Conservation (phyloP, 2,797 vertebrate genomes). For the Alca torda region DNA sequence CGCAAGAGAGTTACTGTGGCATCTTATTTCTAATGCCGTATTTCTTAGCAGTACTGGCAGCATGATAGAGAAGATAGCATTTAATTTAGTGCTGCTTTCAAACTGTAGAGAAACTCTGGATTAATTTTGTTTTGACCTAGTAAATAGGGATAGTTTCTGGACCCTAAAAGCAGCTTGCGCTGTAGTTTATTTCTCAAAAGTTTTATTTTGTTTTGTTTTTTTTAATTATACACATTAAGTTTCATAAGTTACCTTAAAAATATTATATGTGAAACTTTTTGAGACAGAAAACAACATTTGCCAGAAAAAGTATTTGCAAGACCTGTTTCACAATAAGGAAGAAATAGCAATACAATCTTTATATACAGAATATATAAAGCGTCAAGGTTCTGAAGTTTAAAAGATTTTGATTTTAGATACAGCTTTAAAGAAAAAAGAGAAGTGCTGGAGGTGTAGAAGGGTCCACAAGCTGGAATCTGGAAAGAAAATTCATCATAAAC, state of each 20-base stretch:
- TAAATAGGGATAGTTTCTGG: background rate
- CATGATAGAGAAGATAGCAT: background rate
- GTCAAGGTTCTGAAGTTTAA: background rate
- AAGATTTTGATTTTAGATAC: background rate
- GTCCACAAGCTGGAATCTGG: background rate
- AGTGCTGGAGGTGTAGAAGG: background rate
- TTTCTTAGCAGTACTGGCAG: conserved; percentile 4
- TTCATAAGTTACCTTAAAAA: background rate
- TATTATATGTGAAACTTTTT: background rate
- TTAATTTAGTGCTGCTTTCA: conserved; percentile 42
- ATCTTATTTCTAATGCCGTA: background rate
- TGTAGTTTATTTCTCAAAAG: background rate
- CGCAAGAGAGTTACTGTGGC: background rate
- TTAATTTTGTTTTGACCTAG: conserved; percentile 34
- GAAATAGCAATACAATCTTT: background rate
- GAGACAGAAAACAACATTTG: background rate
- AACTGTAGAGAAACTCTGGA: background rate
- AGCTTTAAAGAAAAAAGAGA: background rate
- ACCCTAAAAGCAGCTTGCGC: background rate
- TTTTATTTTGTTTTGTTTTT: background rate
- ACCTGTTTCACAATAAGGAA: background rate
- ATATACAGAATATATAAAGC: background rate
- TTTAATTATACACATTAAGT: background rate
- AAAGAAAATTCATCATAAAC: background rate
- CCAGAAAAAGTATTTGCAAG: background rate